Evolutionary conservation across 2,113 vertebrate genomes (phyloP), one percentile per base, ranked within the genome.

Genomic region (Coregonus clupeaformis): DNA sequence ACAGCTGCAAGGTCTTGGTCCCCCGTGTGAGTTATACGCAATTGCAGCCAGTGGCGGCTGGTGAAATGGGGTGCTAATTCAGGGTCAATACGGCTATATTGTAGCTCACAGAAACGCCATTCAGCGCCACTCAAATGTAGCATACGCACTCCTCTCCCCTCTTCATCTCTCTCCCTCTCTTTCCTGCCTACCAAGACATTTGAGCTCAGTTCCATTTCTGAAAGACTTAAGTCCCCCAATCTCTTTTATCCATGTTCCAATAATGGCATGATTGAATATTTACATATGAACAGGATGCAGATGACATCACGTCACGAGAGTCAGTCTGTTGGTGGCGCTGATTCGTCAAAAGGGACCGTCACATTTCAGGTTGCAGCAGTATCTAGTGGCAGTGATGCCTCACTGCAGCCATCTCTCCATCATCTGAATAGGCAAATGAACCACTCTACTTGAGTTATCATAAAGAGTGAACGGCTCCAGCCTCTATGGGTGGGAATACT

Each of bases 351-450:
- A 68, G 70, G 62, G 27, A 30, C 4, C 0, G 29, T 5, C 70
- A 79, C 74, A 78, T 73, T 83, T 79, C 85, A 85, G 84, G 76
- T 80, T 83, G 80, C 79, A 87, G 88, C 86, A 80, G 77, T 81
- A 86, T 78, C 85, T 89, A 80, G 84, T 84, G 88, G 84, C 71
- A 74, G 73, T n/a, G 78, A 71, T 0, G 75, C 27, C 69, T 82
- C 77, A 84, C 59, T 85, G 75, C 83, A 81, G 18, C 78, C 6
- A 2, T 36, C 67, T 42, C 69, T 77, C 25, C 69, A 74, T 64
- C 72, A 67, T 29, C 22, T 36, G 14, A 52, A 16, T 68, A 77
- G 67, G 24, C 47, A 42, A n/a, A 45, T 20, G 13, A 72, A 16
- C n/a, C 74, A 78, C 13, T 29, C 25, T 32, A 36, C 16, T 45